These are phyloP conservation scores for Oscheius sp. DNA, from an alignment of 2,888 invertebrate genomes.

Conservation along the genomic window DNA sequence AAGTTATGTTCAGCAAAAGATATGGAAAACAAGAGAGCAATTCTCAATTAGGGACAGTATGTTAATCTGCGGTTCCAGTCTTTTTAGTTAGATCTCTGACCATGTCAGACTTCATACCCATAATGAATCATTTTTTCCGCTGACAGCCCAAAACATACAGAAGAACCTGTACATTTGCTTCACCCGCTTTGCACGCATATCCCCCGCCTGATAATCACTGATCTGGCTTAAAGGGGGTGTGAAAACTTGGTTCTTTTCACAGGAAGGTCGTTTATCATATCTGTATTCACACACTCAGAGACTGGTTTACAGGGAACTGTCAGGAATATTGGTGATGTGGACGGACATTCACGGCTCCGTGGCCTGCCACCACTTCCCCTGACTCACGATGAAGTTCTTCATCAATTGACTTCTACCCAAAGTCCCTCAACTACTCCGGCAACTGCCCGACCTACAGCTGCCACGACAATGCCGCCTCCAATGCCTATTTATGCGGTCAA, in stretches of 20 bases:
- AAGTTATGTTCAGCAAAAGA: too few species aligned
- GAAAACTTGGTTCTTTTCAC: background rate
- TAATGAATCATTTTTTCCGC: too few species aligned
- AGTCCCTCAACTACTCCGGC: conserved; percentile 17
- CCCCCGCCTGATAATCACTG: too few species aligned
- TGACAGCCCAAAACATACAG: too few species aligned
- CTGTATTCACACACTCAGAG: background rate
- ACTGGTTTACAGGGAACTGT: conserved; percentile 24
- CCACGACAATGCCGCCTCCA: conserved; percentile 15
- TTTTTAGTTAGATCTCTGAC: too few species aligned
- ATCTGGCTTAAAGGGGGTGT: too few species aligned
- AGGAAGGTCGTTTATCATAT: background rate
- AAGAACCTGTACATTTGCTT: too few species aligned
- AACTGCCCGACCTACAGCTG: conserved; percentile 31
- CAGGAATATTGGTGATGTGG: conserved; percentile 22
- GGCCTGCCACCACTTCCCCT: conserved; percentile 34
- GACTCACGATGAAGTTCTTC: conserved; percentile 35
- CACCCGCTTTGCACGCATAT: too few species aligned
- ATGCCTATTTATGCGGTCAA: conserved; percentile 30
- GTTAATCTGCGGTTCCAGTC: too few species aligned
- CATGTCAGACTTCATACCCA: too few species aligned
- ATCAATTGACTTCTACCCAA: conserved; percentile 30
- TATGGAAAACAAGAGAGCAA: too few species aligned
- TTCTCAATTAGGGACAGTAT: too few species aligned
- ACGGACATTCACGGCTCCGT: conserved; percentile 12